Evolutionary conservation across 92 coral and sea anemone species (phyloP), one percentile per base, ranked within the genome.

Genomic region (Meandrina meandrites): DNA sequence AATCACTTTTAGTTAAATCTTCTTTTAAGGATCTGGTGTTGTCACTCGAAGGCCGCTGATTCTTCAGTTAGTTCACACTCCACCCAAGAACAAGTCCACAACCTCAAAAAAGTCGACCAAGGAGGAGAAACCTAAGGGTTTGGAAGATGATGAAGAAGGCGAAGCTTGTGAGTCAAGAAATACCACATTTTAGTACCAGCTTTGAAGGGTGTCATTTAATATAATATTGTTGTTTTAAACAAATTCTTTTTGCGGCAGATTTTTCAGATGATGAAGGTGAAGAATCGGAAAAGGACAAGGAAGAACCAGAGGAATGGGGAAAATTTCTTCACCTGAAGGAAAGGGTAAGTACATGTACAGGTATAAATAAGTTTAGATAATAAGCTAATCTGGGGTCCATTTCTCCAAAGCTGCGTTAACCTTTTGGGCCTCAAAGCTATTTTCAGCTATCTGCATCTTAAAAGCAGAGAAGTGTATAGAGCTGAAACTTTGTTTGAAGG

Each of bases 281-380:
- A 27, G 94, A 91, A 17, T 78, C 89, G 5, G 92, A 90, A 15
- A 89, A 85, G 77, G 93, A 90, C 21, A 88, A 88, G 47, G 84
- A 80, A 16, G 98, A 97, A 85, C 98, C 99, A 47, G 98, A 94
- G 72, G 99, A 97, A 76, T 97, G 98, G 98, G 99, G 99, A 76
- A 97, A 95, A 80, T 97, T 97, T 85, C 89, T 91, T 42, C 99
- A 97, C 75, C 87, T 97, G 8, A 97, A 97, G 86, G 99, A 97
- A 82, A 97, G 92, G 90, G 99, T 97, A 51, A 62, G 87, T 57
- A 53, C 2, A 32, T 24, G 1, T 68, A 28, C 45, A 40, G 45
- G 6, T 40, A 40, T 2, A 2, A 6, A 40, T 40, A 40, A 40
- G 45, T 6, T 6, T 40, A 2, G 45, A 40, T 2, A 40, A 40